A percentile compares a stretch with the other conserved stretches of the same genome.
Conservation (phyloP, 1,140 invertebrate species). For the Aphidius gifuensis region DNA sequence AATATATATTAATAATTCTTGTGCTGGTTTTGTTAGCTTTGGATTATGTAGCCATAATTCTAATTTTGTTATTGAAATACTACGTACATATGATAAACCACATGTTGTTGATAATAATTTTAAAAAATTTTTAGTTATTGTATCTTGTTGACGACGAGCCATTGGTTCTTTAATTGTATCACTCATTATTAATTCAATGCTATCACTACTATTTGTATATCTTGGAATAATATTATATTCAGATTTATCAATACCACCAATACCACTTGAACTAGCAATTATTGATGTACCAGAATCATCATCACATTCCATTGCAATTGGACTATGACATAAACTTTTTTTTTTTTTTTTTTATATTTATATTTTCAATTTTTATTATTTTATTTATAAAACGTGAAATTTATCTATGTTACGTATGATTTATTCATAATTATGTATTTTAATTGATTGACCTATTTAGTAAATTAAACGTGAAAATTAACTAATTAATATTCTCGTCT, state of each 20-base stretch:
- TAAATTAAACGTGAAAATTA: no score
- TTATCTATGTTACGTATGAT: neutral
- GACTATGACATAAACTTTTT: conserved; percentile 57
- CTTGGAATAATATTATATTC: conserved; percentile 56
- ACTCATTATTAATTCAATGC: conserved; percentile 78
- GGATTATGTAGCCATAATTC: conserved; percentile 96
- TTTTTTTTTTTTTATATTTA: neutral
- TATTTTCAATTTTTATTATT: neutral
- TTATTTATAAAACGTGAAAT: no score
- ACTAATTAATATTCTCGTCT: no score
- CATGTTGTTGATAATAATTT: conserved; percentile 79
- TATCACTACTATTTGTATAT: conserved; percentile 64
- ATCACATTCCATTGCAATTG: conserved; percentile 54
- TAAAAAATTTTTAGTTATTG: conserved; percentile 84
- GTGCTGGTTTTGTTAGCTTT: conserved; percentile 85
- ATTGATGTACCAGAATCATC: conserved; percentile 56
- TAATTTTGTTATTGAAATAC: conserved; percentile 75
- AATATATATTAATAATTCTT: conserved; percentile 89
- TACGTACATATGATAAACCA: conserved; percentile 82
- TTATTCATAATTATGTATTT: neutral
- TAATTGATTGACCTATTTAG: no score
- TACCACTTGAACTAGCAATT: conserved; percentile 29
- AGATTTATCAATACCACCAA: conserved; percentile 53
- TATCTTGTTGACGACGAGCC: conserved; percentile 76
- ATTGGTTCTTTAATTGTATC: conserved; percentile 87